These are phyloP conservation scores for Cyprinodon diabolis DNA, from an alignment of 2,797 vertebrate species.

Conservation along the genomic window DNA sequence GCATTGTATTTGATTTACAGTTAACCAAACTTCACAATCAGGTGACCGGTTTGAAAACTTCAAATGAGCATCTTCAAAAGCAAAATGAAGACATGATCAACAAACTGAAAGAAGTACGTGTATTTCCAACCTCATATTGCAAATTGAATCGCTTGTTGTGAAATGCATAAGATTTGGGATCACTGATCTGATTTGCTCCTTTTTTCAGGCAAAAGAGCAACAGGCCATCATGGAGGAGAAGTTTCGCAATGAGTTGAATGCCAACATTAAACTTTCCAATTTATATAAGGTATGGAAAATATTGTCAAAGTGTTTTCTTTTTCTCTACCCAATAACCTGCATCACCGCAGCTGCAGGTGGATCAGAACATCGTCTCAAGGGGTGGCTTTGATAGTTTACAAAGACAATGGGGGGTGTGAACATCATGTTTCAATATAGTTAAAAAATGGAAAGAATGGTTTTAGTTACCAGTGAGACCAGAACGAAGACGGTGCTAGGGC, in stretches of 20 bases:
- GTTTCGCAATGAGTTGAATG: constrained; percentile 93
- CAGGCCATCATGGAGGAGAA: constrained; percentile 90
- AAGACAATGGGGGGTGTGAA: too few species aligned
- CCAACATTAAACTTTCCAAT: constrained; percentile 95
- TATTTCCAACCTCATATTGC: not conserved
- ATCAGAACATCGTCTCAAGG: too few species aligned
- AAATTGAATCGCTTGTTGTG: not conserved
- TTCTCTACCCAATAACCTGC: too few species aligned
- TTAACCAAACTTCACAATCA: constrained; percentile 89
- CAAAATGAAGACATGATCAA: constrained; percentile 89
- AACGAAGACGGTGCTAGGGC: constrained; percentile 80
- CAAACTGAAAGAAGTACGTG: constrained; percentile 91
- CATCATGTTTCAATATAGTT: too few species aligned
- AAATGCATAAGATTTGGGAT: not conserved
- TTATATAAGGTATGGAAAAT: constrained; percentile 88
- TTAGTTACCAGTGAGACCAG: too few species aligned
- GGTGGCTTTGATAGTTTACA: constrained; percentile 11
- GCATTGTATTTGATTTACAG: constrained; percentile 82
- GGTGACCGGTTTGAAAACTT: constrained; percentile 86
- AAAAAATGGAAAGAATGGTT: too few species aligned
- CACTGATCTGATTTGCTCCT: not conserved
- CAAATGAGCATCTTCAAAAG: constrained; percentile 90
- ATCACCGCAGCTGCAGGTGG: too few species aligned
- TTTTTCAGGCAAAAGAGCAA: constrained; percentile 88
- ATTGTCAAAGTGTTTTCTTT: too few species aligned